Conservation (phyloP, 64 coral and sea anemone species). For the Porites lutea region DNA sequence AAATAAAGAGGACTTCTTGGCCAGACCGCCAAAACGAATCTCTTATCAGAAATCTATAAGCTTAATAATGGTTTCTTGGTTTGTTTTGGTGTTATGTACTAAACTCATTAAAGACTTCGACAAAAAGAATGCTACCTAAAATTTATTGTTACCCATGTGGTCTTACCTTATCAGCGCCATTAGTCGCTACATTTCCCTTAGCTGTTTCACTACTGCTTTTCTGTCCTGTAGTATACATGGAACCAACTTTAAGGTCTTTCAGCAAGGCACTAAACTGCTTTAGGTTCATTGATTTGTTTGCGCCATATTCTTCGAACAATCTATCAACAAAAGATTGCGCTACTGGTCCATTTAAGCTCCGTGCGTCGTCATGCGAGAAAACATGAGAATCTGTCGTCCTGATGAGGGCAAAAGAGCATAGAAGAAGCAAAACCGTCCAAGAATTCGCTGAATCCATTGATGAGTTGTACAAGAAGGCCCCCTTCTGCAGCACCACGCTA, state of each 20-base stretch:
- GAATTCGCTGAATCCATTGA: neutral
- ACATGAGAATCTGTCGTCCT: constrained; percentile 30
- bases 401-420: neutral
- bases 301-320: constrained; percentile 82
- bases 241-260: constrained; percentile 66
- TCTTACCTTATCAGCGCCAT: constrained; percentile 2
- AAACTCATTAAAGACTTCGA: too few relatives aligned
- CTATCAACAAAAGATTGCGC: constrained; percentile 60
- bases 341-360: constrained; percentile 59
- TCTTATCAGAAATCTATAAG: too few relatives aligned
- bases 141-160: too few relatives aligned
- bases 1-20: too few relatives aligned
- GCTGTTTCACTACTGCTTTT: neutral
- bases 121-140: too few relatives aligned
- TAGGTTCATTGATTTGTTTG: constrained; percentile 76
- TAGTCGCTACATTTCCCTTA: constrained; percentile 16
- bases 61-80: too few relatives aligned
- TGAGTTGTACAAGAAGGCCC: neutral
- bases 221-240: neutral
- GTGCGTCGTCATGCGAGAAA: constrained; percentile 67
- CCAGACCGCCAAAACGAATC: too few relatives aligned
- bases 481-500: too few relatives aligned
- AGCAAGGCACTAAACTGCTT: constrained; percentile 69
- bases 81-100: too few relatives aligned
- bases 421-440: neutral